Percentiles rank a stretch among this genome's conserved stretches.
phyloP scores from a whole-genome alignment of 2,113 vertebrate genomes.

The Myotis lucifugus region DNA sequence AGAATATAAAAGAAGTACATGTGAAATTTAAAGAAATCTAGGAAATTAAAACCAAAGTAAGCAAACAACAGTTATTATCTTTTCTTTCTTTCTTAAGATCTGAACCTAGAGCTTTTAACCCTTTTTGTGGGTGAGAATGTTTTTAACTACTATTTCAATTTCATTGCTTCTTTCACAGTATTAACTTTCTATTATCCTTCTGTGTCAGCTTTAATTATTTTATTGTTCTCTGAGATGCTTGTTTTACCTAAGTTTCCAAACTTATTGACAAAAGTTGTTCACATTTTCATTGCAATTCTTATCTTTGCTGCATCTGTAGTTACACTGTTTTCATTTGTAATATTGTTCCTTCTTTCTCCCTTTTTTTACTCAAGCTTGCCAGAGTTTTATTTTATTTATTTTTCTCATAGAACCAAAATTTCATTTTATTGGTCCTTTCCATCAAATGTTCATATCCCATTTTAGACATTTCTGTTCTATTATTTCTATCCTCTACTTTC shows the following conservation, averaged over 20 bases:
- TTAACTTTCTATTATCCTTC: not conserved
- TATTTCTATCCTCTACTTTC: not conserved
- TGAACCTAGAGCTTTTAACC: not conserved
- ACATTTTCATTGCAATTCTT: not conserved
- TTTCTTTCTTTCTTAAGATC: not conserved
- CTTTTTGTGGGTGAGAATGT: not conserved
- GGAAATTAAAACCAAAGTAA: not conserved
- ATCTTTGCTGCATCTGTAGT: not conserved
- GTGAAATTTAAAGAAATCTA: not conserved
- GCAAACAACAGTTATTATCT: not conserved
- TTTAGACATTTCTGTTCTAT: not conserved
- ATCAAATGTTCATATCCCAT: not conserved
- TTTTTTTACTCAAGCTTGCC: not conserved
- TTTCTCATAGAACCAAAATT: not conserved
- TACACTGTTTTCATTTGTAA: not conserved
- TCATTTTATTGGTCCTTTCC: not conserved
- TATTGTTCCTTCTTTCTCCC: not conserved
- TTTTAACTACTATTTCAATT: not conserved
- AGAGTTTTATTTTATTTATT: not conserved
- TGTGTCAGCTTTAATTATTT: not conserved
- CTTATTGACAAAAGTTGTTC: not conserved
- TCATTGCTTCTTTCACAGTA: not conserved
- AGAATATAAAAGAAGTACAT: not conserved
- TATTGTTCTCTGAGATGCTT: not conserved
- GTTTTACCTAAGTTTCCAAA: not conserved